phyloP scores from a whole-genome alignment of 2,113 vertebrate genomes.

The Anhinga rufa region DNA sequence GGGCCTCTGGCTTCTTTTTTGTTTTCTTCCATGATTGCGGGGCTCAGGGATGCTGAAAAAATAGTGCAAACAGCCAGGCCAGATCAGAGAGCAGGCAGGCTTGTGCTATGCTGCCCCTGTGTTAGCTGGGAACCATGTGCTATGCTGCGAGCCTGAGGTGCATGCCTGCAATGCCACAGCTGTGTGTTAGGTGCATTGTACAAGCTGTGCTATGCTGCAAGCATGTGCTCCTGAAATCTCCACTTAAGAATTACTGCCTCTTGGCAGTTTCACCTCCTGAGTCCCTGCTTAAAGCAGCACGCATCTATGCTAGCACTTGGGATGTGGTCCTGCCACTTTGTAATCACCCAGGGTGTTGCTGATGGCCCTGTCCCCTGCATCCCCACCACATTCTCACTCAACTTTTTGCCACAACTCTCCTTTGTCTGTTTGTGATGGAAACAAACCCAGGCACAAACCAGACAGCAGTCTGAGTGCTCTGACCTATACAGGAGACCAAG shows the following conservation, averaged over 20 bases:
- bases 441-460: not conserved
- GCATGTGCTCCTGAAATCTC: not conserved
- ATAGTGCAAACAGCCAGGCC: not conserved
- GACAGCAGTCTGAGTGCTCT: not conserved
- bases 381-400: not conserved
- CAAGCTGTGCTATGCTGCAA: not conserved
- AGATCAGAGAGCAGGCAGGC: not conserved
- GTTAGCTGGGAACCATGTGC: not conserved
- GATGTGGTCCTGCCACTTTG: not conserved
- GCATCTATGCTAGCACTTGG: rapidly evolving
- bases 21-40: not conserved
- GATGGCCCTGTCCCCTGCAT: not conserved
- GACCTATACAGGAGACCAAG: not conserved
- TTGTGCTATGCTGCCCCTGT: not conserved
- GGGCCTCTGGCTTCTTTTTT: not conserved
- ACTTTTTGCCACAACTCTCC: not conserved
- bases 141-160: rapidly evolving
- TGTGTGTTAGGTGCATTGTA: not conserved
- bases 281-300: not conserved
- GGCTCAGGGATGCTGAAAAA: not conserved
- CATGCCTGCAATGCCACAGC: not conserved
- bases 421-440: not conserved
- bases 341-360: not conserved
- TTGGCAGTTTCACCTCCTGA: not conserved
- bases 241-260: not conserved